These are phyloP conservation scores for Yponomeuta sedellus DNA, from an alignment of 2,888 invertebrate species.

Conservation along the genomic window DNA sequence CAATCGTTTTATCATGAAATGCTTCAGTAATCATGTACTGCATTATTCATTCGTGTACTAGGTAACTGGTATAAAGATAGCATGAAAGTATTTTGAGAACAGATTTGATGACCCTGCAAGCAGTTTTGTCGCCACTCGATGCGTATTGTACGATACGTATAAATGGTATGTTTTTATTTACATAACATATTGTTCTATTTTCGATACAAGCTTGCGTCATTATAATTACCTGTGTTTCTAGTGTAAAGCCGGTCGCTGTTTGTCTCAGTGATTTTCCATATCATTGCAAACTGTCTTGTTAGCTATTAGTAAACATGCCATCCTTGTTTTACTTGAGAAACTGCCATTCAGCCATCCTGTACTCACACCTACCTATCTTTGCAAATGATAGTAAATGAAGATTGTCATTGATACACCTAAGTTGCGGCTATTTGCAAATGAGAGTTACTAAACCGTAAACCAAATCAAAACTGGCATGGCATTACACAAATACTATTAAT, in stretches of 20 bases:
- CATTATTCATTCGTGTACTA: background rate
- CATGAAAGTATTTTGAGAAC: background rate
- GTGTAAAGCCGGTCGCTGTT: background rate
- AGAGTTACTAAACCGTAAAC: no score
- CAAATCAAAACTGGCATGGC: no score
- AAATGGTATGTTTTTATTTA: background rate
- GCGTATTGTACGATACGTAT: background rate
- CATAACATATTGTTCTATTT: slow-evolving; percentile 7
- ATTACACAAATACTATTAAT: no score
- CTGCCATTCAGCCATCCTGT: background rate
- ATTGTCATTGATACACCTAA: background rate
- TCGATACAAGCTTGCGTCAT: slow-evolving; percentile 14
- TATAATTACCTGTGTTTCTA: slow-evolving; percentile 17
- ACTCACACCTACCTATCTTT: background rate
- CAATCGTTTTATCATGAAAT: background rate
- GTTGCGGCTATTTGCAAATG: no score
- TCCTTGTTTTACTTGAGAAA: background rate
- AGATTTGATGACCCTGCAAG: background rate
- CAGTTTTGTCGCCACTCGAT: background rate
- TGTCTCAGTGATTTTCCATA: slow-evolving; percentile 16
- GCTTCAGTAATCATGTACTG: background rate
- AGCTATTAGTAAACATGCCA: background rate
- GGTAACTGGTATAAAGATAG: background rate
- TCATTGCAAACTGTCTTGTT: slow-evolving; percentile 18
- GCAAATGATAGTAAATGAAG: background rate